Evolutionary conservation across 2,113 vertebrate species (phyloP).

Genomic region (Romanogobio albipinnatus): DNA sequence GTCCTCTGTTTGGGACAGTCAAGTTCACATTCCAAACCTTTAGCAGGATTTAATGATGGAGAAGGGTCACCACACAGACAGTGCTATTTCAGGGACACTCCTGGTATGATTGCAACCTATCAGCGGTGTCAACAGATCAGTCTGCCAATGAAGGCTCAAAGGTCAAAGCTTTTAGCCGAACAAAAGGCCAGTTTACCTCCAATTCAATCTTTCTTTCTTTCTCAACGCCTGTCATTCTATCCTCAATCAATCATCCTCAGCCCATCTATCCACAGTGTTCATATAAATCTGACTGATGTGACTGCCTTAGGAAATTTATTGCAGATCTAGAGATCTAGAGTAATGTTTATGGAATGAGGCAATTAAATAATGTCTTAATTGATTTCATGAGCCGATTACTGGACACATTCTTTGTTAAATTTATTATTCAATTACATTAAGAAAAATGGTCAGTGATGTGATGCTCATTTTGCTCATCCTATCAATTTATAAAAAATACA

Average conservation of each 20-base stretch:
- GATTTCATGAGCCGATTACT: background rate
- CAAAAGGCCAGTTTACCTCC: conserved; percentile 53
- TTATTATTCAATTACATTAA: no score
- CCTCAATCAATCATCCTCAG: conserved; percentile 24
- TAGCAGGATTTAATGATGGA: background rate
- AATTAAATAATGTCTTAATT: background rate
- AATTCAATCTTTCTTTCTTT: conserved; percentile 55
- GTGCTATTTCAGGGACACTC: conserved; percentile 63
- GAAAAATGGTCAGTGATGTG: background rate
- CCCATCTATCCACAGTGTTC: conserved; percentile 20
- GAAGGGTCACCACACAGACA: conserved; percentile 25
- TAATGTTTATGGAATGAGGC: background rate
- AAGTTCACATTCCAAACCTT: conserved; percentile 17
- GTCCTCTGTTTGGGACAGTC: conserved; percentile 3
- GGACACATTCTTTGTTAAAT: background rate
- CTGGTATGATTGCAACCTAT: conserved; percentile 61
- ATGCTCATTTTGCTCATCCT: background rate
- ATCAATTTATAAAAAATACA: background rate
- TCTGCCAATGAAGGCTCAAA: conserved; percentile 69
- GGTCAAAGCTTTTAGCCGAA: conserved; percentile 64
- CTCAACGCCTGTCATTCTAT: conserved; percentile 17
- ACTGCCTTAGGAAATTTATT: background rate
- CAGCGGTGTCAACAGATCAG: conserved; percentile 63
- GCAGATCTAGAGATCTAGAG: background rate
- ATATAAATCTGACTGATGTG: background rate